Evolutionary conservation across 1,140 invertebrate genomes (phyloP).

Genomic region (Galendromus occidentalis): DNA sequence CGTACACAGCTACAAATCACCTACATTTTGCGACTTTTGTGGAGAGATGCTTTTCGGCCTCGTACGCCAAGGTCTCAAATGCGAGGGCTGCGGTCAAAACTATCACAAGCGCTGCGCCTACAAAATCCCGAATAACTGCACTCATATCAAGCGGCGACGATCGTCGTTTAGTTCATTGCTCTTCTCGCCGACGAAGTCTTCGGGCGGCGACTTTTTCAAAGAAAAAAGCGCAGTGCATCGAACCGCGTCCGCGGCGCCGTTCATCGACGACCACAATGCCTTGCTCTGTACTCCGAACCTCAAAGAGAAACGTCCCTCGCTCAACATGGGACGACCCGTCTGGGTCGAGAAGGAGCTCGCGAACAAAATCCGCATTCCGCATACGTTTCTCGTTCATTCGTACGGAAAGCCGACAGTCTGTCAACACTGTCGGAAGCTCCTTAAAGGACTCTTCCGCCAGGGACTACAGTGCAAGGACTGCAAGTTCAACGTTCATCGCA

Average conservation of each 20-base stretch:
- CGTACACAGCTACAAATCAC: slow-evolving; percentile 93
- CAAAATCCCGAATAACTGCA: slow-evolving; percentile 94
- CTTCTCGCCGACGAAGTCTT: slow-evolving; percentile 23
- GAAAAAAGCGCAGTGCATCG: slow-evolving; percentile 14
- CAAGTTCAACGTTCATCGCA: slow-evolving; percentile 93
- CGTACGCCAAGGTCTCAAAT: slow-evolving; percentile 91
- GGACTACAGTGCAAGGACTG: slow-evolving; percentile 86
- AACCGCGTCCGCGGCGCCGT: slow-evolving; percentile 19
- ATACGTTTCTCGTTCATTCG: slow-evolving; percentile 50
- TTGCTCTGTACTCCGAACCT: slow-evolving; percentile 6
- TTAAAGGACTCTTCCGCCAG: slow-evolving; percentile 87
- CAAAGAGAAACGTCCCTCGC: slow-evolving; percentile 38
- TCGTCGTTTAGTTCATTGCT: slow-evolving; percentile 25
- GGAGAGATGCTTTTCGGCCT: slow-evolving; percentile 97
- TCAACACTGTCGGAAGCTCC: slow-evolving; percentile 78
- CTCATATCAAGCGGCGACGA: slow-evolving; percentile 29
- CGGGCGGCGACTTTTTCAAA: slow-evolving; percentile 16
- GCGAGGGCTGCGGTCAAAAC: slow-evolving; percentile 95
- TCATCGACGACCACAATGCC: slow-evolving; percentile 18
- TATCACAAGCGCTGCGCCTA: slow-evolving; percentile 97
- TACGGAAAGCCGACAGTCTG: slow-evolving; percentile 94
- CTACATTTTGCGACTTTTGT: slow-evolving; percentile 98
- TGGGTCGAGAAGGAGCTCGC: slow-evolving; percentile 53
- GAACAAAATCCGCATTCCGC: slow-evolving; percentile 58
- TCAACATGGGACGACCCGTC: slow-evolving; percentile 43